Base-by-base conservation (phyloP, 2,797 vertebrate species). In the Mergus octosetaceus region DNA sequence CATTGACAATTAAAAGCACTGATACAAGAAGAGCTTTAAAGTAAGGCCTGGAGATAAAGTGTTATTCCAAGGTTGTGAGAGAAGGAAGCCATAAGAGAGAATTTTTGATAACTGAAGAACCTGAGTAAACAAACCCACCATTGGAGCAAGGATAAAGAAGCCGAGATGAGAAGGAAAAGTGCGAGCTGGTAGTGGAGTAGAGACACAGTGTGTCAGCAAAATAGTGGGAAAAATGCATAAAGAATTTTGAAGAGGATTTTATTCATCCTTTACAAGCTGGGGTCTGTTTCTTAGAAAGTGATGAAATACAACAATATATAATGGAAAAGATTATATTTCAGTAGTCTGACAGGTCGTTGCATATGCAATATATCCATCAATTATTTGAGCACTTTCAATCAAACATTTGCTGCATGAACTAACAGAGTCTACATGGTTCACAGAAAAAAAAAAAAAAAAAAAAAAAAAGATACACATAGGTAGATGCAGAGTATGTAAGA, bases 101-200 rank as follows among this genome's bases (percentile, higher is more conserved):
- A 95, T 77, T 92, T 93, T 69, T 92, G 64, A 90, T 72, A 81
- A 75, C 47, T 82, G 49, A 68, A 88, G 61, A 80, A 38, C 28
- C 70, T 61, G 39, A 80, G 38, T 58, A 74, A 95, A 92, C 38
- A 94, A 94, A 80, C 19, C 4, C 36, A 76, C 75, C 64, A 56
- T 34, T 28, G 9, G 54, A 78, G 21, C 21, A 47, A 83, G 60
- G 66, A 82, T 68, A 28, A 10, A 11, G 39, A 60, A 88, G 47
- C 10, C 38, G 53, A 80, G 25, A 83, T 14, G 41, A 92, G 79
- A 81, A 85, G 78, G 25, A 47, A 73, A 93, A 84, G 32, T 12
- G 41, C 27, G 43, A 87, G 53, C 22, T 68, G 43, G 30, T 62
- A 83, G 56, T 12, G 10, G 30, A 89, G 66, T 21, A 68, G 36